phyloP scores from a whole-genome alignment of 2,797 vertebrate genomes.

The Halcyon leucocephala region DNA sequence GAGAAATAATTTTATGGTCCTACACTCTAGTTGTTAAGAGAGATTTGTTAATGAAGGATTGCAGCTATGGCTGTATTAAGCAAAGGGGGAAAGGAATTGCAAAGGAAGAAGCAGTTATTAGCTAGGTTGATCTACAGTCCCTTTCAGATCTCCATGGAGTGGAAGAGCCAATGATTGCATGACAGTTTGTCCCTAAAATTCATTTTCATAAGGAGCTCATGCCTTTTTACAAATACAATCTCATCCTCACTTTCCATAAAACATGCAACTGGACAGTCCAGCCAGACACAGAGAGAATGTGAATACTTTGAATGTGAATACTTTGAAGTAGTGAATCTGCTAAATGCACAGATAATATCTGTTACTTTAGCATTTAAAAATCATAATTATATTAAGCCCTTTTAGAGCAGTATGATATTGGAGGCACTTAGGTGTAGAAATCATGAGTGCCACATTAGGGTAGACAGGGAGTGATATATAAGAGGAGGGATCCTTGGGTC shows the following conservation, averaged over 20 bases:
- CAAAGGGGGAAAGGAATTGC: constrained; percentile 4
- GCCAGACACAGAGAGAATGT: constrained; percentile 31
- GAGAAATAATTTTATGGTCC: constrained; percentile 19
- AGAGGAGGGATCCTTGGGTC: constrained; percentile 3
- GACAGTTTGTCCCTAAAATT: constrained; percentile 65
- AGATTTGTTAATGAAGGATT: constrained; percentile 1
- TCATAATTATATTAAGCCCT: background rate
- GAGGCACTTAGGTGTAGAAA: background rate
- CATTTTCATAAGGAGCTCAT: constrained; percentile 75
- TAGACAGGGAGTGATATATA: background rate
- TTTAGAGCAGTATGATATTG: background rate
- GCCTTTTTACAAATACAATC: constrained; percentile 62
- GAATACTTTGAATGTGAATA: constrained; percentile 78
- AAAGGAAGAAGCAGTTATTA: constrained; percentile 2
- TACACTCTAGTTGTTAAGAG: background rate
- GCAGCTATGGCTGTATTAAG: constrained; percentile 31
- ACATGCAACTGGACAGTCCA: constrained; percentile 74
- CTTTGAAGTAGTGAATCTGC: constrained; percentile 56
- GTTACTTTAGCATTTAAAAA: constrained; percentile 39
- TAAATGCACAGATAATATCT: constrained; percentile 37
- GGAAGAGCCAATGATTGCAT: constrained; percentile 64
- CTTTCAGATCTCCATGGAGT: constrained; percentile 44
- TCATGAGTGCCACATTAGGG: background rate
- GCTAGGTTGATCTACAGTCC: background rate
- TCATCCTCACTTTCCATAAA: constrained; percentile 77